Conservation (phyloP, 2,888 invertebrate species). For the Cartodere bifasciata region DNA sequence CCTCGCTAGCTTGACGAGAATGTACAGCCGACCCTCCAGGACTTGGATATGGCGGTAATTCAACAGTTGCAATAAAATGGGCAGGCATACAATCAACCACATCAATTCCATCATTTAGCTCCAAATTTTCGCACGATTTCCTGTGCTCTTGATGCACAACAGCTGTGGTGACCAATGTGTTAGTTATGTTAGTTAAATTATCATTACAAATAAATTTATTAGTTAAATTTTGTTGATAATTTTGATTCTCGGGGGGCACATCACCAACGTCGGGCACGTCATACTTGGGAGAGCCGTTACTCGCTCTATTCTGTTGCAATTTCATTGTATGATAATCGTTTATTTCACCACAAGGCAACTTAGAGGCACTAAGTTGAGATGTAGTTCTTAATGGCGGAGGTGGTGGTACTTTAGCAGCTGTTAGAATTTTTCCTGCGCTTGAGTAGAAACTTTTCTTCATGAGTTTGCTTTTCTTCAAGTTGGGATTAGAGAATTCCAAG, state of each 20-base stretch:
- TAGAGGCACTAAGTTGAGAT: slow-evolving; percentile 65
- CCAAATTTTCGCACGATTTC: slow-evolving; percentile 46
- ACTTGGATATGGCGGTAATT: slow-evolving; percentile 71
- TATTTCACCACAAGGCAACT: slow-evolving; percentile 42
- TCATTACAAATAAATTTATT: slow-evolving; percentile 4
- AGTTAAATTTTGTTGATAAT: slow-evolving; percentile 6
- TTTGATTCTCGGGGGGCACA: no score
- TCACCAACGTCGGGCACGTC: no score
- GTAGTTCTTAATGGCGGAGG: slow-evolving; percentile 78
- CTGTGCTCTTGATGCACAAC: slow-evolving; percentile 67
- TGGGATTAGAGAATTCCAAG: slow-evolving; percentile 70
- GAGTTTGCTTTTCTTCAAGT: slow-evolving; percentile 71
- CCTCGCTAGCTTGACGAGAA: slow-evolving; percentile 77
- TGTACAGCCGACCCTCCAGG: slow-evolving; percentile 65
- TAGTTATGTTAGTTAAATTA: slow-evolving; percentile 5
- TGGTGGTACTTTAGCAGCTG: slow-evolving; percentile 73
- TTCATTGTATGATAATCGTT: no score
- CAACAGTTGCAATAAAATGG: slow-evolving; percentile 31
- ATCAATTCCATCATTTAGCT: slow-evolving; percentile 40
- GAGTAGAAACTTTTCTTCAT: slow-evolving; percentile 86
- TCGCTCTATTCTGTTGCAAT: slow-evolving; percentile 4
- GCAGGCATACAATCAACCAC: slow-evolving; percentile 49
- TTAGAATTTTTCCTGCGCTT: slow-evolving; percentile 67
- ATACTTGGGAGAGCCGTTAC: no score
- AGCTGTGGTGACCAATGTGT: slow-evolving; percentile 49